Evolutionary conservation across 2,113 vertebrate species (phyloP).

Genomic region (Hoplias malabaricus): DNA sequence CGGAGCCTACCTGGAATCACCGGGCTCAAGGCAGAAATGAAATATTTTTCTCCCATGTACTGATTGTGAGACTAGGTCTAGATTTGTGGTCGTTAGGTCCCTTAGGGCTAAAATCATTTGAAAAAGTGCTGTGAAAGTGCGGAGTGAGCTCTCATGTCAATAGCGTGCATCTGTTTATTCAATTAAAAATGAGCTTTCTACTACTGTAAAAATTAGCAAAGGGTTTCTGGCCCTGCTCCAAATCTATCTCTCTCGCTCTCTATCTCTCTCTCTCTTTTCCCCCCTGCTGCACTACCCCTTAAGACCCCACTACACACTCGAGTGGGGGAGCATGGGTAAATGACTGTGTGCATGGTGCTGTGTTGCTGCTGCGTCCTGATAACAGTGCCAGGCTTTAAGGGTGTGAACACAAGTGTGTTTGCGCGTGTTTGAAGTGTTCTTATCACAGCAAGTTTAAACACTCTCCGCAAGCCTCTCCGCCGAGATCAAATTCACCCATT

Average conservation of each 20-base stretch:
- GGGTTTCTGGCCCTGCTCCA: constrained; percentile 70
- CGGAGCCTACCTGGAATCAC: too few relatives aligned
- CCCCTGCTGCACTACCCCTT: constrained; percentile 39
- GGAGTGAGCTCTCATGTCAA: neutral
- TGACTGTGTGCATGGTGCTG: constrained; percentile 60
- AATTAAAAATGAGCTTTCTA: constrained; percentile 21
- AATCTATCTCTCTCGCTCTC: constrained; percentile 55
- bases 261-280: constrained; percentile 51
- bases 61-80: too few relatives aligned
- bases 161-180: neutral
- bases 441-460: constrained; percentile 75
- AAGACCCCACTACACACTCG: constrained; percentile 38
- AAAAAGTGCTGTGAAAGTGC: neutral
- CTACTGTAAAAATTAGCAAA: constrained; percentile 69
- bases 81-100: too few relatives aligned
- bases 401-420: constrained; percentile 81
- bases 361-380: constrained; percentile 78
- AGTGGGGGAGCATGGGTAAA: constrained; percentile 1
- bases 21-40: too few relatives aligned
- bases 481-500: constrained; percentile 74
- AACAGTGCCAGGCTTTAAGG: constrained; percentile 86
- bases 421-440: constrained; percentile 79
- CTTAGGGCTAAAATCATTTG: neutral
- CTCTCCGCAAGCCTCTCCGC: constrained; percentile 60
- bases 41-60: too few relatives aligned